Base-by-base conservation (phyloP, 1,140 invertebrate genomes). In the Steinernema feltiae region DNA sequence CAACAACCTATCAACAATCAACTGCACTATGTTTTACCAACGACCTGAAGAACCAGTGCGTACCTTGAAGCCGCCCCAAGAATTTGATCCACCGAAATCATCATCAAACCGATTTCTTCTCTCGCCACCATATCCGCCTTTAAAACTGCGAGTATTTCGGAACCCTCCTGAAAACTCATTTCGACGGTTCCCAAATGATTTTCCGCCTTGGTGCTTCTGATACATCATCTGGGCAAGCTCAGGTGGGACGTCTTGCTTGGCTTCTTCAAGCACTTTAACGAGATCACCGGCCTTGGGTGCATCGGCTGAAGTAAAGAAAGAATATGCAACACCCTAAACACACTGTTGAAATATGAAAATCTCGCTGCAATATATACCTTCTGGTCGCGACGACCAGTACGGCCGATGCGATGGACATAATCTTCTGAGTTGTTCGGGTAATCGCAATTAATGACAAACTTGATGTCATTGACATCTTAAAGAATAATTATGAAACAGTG, bases 361-460 rank as follows among this genome's bases (percentile, higher is more conserved):
- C 35, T 18, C 35, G 24, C 12, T 15, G 24, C 24, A 3, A 15
- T 21, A n/a, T 63, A 69, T 76, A 82, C 83, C 32, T 72, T 84
- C 70, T 92, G 91, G 86, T 93, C 91, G 71, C 92, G 93, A 31
- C 97, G 90, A 69, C 94, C 97, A 76, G 97, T 99, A 82, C 97
- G 91, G 32, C 97, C 97, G 88, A 99, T 99, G 80, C 97, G 91
- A 88, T 99, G 97, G 84, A 99, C 95, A 87, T 99, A 99, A 88
- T 99, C 97, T 89, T 99, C 97, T 76, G 94, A 95, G 76, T 93
- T 94, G 87, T 93, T 94, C 71, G 97, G 96, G 88, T 97, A 99
- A 88, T 99, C 97, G 90, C 93, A 98, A 89, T 99, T 99, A 87
- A 99, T 95, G 73, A 99, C 97, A 90, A 93, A 98, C 88, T 96